phyloP scores from a whole-genome alignment of 2,113 vertebrate genomes.

The Macquaria ambigua region DNA sequence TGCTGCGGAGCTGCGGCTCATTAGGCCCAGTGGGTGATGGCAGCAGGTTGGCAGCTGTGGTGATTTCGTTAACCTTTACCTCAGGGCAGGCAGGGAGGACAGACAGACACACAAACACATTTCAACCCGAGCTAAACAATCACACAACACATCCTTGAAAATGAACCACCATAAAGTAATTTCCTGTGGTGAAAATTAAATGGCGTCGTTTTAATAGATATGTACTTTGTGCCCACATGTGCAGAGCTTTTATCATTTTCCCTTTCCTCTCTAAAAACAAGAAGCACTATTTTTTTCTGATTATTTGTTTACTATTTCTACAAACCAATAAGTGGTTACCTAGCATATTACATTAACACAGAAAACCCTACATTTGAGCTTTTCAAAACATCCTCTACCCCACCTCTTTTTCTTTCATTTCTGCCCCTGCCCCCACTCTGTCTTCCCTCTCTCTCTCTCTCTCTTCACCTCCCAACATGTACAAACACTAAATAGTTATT shows the following conservation, averaged over 20 bases:
- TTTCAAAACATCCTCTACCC: neutral
- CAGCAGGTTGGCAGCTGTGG: constrained; percentile 75
- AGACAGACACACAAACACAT: constrained; percentile 42
- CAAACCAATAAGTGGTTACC: neutral
- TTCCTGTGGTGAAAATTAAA: constrained; percentile 40
- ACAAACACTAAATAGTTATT: neutral
- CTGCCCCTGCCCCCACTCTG: neutral
- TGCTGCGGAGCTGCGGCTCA: constrained; percentile 69
- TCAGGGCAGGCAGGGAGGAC: constrained; percentile 55
- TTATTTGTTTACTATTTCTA: constrained; percentile 23
- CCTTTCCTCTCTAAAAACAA: constrained; percentile 1
- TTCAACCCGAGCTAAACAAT: constrained; percentile 47
- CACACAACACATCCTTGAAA: constrained; percentile 33
- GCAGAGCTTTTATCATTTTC: constrained; percentile 6
- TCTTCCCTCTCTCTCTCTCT: neutral
- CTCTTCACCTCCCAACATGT: neutral
- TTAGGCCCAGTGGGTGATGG: constrained; percentile 75
- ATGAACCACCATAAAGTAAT: constrained; percentile 23
- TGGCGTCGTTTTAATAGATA: constrained; percentile 8
- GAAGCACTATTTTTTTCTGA: constrained; percentile 21
- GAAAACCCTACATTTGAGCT: neutral
- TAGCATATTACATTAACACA: neutral
- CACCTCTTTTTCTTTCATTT: neutral
- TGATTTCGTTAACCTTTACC: constrained; percentile 83
- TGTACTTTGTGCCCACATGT: neutral